Evolutionary conservation across 2,888 invertebrate genomes (phyloP), one percentile per base, ranked within the genome.

Genomic region (Zhengitettix transpicula): DNA sequence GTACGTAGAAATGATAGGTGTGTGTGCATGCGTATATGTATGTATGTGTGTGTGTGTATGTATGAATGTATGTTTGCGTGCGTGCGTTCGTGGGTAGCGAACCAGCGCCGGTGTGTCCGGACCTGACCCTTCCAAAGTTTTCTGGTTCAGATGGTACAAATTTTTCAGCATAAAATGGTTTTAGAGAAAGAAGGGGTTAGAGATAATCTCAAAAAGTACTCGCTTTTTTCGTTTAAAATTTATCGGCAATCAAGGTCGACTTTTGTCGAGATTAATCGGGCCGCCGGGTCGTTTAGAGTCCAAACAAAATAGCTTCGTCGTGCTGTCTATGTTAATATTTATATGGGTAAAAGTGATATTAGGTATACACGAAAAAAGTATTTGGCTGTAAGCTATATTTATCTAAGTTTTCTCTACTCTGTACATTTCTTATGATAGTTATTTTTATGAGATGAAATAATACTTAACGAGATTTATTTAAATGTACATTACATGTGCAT

Each of bases 391-490:
- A 60, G 58, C 58, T 62, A 40, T 62, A 62, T 62, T 62, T 62
- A 62, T 60, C 60, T 60, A 59, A 60, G 60, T 60, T 60, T 60
- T 62, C 58, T 58, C 57, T 59, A 57, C 61, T 61, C 47, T 62
- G 60, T 60, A 62, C 58, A 60, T 62, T 62, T 60, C 58, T 61
- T 60, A 56, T 55, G 56, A 58, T 58, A 61, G 60, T 59, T 62
- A 62, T 62, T 62, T 62, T 62, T 60, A 60, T 58, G 60, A 44
- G 55, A 58, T 56, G 42, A 56, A 57, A 55, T 47, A 58, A 40
- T 47, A 54, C 56, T 40, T 58, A 42, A 60, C 56, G 40, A 57
- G 47, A 47, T 53, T 51, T 15, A 54, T 42, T 60, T 54, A 55
- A 58, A 56, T 61, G 60, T 58, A 61, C 58, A 61, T 52, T 51